phyloP scores from a whole-genome alignment of 1,140 invertebrate genomes.

The Megathymus violae region DNA sequence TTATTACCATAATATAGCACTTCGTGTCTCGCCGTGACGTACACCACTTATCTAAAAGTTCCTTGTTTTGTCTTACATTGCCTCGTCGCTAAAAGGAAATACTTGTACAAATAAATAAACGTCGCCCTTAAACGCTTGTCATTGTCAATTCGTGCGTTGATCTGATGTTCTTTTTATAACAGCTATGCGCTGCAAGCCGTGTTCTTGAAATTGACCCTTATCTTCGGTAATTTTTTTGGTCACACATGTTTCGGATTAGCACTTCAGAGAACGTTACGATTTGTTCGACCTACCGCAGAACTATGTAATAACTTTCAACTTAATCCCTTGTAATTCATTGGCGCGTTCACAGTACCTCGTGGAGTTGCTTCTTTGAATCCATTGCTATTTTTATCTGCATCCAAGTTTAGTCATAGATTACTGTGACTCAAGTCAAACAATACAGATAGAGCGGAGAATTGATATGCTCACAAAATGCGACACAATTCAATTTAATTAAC shows the following conservation, averaged over 20 bases:
- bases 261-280: constrained; percentile 71
- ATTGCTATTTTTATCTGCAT: constrained; percentile 43
- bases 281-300: constrained; percentile 75
- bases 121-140: constrained; percentile 74
- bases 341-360: constrained; percentile 50
- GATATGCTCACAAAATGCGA: constrained; percentile 11
- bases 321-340: constrained; percentile 73
- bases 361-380: constrained; percentile 57
- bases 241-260: constrained; percentile 80
- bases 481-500: constrained; percentile 30
- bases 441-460: background rate
- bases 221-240: constrained; percentile 72
- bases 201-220: constrained; percentile 78
- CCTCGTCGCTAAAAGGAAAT: constrained; percentile 77
- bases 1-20: constrained; percentile 71
- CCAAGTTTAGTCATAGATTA: constrained; percentile 25
- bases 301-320: constrained; percentile 63
- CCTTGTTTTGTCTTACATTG: constrained; percentile 68
- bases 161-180: constrained; percentile 75
- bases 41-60: constrained; percentile 77
- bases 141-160: constrained; percentile 76
- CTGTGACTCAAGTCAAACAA: constrained; percentile 4
- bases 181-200: constrained; percentile 46
- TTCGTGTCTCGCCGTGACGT: constrained; percentile 47
- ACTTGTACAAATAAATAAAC: constrained; percentile 81